Evolutionary conservation across 2,113 vertebrate genomes (phyloP).

Genomic region (Charina bottae): DNA sequence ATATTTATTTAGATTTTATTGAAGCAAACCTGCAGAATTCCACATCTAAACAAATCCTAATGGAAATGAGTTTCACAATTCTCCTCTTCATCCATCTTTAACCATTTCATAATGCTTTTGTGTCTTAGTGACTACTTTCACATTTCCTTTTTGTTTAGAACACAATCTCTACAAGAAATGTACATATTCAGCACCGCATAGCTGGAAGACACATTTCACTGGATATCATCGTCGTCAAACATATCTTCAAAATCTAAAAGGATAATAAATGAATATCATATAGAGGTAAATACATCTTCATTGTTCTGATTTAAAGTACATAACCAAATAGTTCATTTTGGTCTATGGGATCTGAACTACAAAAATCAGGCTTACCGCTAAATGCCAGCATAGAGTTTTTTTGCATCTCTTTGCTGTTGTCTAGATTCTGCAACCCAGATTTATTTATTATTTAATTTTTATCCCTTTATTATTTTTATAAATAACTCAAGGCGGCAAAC

Average conservation of each 20-base stretch:
- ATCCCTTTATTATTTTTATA: too few species aligned
- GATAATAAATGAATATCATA: conserved; percentile 35
- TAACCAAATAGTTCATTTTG: neutral
- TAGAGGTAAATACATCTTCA: neutral
- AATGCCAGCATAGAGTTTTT: neutral
- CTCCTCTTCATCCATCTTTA: conserved; percentile 1
- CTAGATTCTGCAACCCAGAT: neutral
- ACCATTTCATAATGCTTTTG: conserved; percentile 15
- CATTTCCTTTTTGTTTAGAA: neutral
- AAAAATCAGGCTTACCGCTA: neutral
- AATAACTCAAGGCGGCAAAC: too few species aligned
- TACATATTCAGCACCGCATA: conserved; percentile 35
- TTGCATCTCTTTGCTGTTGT: neutral
- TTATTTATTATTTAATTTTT: too few species aligned
- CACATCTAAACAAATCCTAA: conserved; percentile 29
- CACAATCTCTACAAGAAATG: conserved; percentile 37
- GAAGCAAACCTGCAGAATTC: conserved; percentile 39
- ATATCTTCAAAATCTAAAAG: conserved; percentile 88
- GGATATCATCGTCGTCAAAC: conserved; percentile 89
- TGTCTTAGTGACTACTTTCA: conserved; percentile 16
- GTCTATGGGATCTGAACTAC: neutral
- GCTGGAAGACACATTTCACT: conserved; percentile 69
- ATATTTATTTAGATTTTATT: conserved; percentile 73
- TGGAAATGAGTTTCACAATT: conserved; percentile 24
- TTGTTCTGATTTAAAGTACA: conserved; percentile 11